Conservation (phyloP, 2,888 invertebrate species). For the Caradrina kadenii region DNA sequence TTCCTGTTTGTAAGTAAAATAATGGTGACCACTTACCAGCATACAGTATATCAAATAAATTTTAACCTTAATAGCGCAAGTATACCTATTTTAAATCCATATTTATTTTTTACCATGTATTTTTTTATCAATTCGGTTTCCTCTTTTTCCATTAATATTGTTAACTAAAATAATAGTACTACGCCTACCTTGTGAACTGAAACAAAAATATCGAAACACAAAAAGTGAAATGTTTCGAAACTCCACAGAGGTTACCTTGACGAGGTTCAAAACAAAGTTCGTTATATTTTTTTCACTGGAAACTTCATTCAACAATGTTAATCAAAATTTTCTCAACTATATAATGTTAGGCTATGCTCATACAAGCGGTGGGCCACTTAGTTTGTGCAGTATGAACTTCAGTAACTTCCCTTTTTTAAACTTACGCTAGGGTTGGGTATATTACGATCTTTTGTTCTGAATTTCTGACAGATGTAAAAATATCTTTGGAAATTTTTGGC, state of each 20-base stretch:
- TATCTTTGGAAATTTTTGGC: background rate
- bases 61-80: too few species aligned
- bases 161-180: too few species aligned
- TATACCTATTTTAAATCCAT: too few species aligned
- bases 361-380: conserved; percentile 2
- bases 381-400: conserved; percentile 22
- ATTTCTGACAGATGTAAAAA: background rate
- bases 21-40: too few species aligned
- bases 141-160: too few species aligned
- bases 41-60: too few species aligned
- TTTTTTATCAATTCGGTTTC: too few species aligned
- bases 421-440: background rate
- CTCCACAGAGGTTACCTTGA: conserved; percentile 4
- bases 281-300: conserved; percentile 5
- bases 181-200: too few species aligned
- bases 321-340: conserved; percentile 7
- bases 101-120: too few species aligned
- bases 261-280: conserved; percentile 4
- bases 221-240: conserved; percentile 18
- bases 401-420: conserved; percentile 21
- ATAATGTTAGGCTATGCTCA: conserved; percentile 15
- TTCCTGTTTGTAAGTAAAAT: too few species aligned
- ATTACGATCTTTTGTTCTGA: background rate
- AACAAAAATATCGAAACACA: background rate
- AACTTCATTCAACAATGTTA: conserved; percentile 34